These are phyloP conservation scores for Dryobota labecula DNA, from an alignment of 2,888 invertebrate species.

Conservation along the genomic window DNA sequence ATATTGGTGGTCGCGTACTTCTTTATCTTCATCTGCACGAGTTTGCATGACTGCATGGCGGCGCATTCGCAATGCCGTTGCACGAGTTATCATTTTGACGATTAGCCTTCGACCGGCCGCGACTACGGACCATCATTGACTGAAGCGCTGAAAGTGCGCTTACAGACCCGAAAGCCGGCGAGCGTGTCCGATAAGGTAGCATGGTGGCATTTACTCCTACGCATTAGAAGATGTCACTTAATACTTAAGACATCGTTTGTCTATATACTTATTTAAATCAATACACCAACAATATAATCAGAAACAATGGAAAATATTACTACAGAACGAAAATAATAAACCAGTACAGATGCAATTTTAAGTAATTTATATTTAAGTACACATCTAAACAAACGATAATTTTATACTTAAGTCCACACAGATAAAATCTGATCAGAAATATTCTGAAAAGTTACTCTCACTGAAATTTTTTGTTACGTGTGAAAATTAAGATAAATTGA, in stretches of 20 bases:
- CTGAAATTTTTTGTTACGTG: background rate
- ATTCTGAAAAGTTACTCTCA: background rate
- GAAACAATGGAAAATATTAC: background rate
- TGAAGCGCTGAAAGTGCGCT: conserved; percentile 24
- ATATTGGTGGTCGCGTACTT: conserved; percentile 17
- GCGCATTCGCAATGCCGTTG: conserved; percentile 1
- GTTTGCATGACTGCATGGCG: background rate
- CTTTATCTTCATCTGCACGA: background rate
- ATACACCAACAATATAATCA: background rate
- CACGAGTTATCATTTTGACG: conserved; percentile 41
- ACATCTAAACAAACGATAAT: background rate
- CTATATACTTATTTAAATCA: background rate
- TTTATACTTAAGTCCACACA: background rate
- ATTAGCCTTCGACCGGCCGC: conserved; percentile 39
- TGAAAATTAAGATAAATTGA: background rate
- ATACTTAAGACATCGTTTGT: background rate
- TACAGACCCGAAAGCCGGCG: background rate
- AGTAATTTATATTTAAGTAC: background rate
- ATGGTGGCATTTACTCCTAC: conserved; percentile 8
- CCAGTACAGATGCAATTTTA: background rate
- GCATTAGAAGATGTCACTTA: background rate
- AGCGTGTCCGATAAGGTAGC: conserved; percentile 6
- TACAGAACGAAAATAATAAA: background rate
- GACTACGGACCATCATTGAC: conserved; percentile 29
- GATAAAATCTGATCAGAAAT: background rate